These are phyloP conservation scores for Latrodectus hesperus DNA, from an alignment of 2,888 invertebrate genomes.

Conservation along the genomic window DNA sequence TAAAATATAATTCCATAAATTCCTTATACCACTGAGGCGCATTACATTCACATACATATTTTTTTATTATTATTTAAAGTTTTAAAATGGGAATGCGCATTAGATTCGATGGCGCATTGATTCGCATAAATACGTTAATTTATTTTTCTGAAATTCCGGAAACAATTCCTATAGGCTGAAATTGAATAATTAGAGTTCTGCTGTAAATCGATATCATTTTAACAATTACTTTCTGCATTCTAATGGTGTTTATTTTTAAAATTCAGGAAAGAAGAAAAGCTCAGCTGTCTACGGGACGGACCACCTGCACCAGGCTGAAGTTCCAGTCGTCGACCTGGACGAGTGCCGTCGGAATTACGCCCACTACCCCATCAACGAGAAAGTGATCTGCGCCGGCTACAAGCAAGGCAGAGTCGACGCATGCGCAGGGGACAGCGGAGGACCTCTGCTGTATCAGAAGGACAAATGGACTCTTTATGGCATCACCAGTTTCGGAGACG, in stretches of 20 bases:
- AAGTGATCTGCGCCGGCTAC: constrained; percentile 96
- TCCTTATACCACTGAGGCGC: too few species aligned
- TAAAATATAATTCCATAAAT: too few species aligned
- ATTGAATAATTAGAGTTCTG: neutral
- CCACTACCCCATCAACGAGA: constrained; percentile 86
- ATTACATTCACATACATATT: too few species aligned
- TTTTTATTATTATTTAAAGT: too few species aligned
- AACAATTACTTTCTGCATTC: neutral
- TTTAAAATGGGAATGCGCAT: too few species aligned
- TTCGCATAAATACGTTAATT: too few species aligned
- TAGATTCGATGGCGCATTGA: too few species aligned
- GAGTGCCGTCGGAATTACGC: constrained; percentile 88
- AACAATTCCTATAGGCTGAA: neutral
- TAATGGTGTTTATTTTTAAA: neutral
- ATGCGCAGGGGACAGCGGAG: constrained; percentile 91
- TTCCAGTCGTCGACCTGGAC: constrained; percentile 87
- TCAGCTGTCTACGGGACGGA: constrained; percentile 80
- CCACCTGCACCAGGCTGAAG: constrained; percentile 89
- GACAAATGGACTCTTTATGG: constrained; percentile 82
- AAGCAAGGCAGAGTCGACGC: constrained; percentile 87
- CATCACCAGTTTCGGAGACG: constrained; percentile 96
- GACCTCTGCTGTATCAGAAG: constrained; percentile 80
- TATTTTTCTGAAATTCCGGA: too few species aligned
- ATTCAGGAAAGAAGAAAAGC: neutral
- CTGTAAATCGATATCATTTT: neutral